Evolutionary conservation across 2,113 vertebrate species (phyloP).

Genomic region (Spea multiplicata): DNA sequence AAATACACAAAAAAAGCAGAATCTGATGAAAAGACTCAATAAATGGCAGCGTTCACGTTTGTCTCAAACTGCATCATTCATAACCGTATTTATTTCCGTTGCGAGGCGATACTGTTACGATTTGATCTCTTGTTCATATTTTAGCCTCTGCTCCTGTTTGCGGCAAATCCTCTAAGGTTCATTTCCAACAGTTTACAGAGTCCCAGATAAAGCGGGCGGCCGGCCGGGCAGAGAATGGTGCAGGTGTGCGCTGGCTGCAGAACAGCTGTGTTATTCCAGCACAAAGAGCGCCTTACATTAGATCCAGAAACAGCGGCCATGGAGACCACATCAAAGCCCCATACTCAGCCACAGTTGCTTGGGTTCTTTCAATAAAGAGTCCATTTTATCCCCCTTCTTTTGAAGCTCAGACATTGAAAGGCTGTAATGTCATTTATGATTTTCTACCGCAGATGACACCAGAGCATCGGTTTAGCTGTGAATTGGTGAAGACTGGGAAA

Average conservation of each 20-base stretch:
- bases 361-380: constrained; percentile 28
- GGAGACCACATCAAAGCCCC: constrained; percentile 40
- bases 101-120: too few species aligned
- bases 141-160: background rate
- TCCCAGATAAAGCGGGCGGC: background rate
- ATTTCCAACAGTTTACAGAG: constrained; percentile 2
- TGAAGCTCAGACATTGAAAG: constrained; percentile 28
- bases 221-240: background rate
- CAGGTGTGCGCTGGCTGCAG: constrained; percentile 28
- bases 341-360: constrained; percentile 28
- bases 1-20: too few species aligned
- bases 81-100: too few species aligned
- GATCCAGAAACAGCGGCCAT: background rate
- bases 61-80: too few species aligned
- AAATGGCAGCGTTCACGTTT: too few species aligned
- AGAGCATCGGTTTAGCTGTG: background rate
- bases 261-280: constrained; percentile 41
- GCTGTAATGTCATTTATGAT: constrained; percentile 33
- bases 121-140: constrained; percentile 3
- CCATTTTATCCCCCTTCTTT: constrained; percentile 31
- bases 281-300: constrained; percentile 44
- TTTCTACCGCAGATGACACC: background rate
- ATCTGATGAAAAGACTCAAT: too few species aligned
- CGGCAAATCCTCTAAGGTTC: background rate
- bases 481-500: background rate